Base-by-base conservation (phyloP, 2,888 invertebrate genomes). In the Drosophila meridiana region DNA sequence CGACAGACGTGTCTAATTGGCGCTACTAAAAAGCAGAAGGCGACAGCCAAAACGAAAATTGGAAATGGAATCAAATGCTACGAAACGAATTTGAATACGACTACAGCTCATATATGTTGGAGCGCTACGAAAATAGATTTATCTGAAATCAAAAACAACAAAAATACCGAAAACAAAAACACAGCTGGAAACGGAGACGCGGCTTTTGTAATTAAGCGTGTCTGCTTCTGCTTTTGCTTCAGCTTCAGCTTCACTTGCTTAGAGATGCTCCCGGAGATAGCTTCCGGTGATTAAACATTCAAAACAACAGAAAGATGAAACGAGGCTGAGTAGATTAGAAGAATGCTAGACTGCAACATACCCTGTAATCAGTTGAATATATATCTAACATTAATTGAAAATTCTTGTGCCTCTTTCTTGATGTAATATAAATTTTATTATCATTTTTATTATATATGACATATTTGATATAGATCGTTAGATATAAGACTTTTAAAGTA, bases 221-320 rank as follows among this genome's bases (percentile, higher is more conserved):
- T 76, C 73, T 77, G 67, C 67, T 76, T 57, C 75, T 4, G 55
- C 55, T 38, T 36, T 28, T 8, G 38, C 40, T 56, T 38, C 55
- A 7, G 53, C 28, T 30, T 38, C 56, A n/a, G 52, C 43, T 48
- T 69, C 66, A 58, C 69, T 43, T 67, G 42, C 64, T 64, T 58
- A 69, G 61, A 73, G 69, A 73, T 62, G 57, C 53, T 72, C 73
- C 68, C 61, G 57, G 61, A 79, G 83, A 85, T 86, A 69, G 79
- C 90, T 88, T 87, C 87, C 87, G 87, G 90, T 78, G 89, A 90
- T 87, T 90, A 89, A 74, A 82, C 32, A 56, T 72, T 72, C 56
- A 71, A 73, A 82, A 76, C 60, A 76, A 71, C 72, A 75, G 65
- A 66, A 47, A 63, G 69, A 61, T 38, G 74, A 67, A 48, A 32